Conservation (phyloP, 2,113 vertebrate genomes). For the Mus musculus region GRCm39 chr6:76435001-76435500, state of each 20-base stretch:
- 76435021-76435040: slow-evolving; percentile 1
- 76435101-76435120: neutral
- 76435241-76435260: accelerated
- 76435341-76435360: neutral
- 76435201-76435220: neutral
- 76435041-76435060: slow-evolving; percentile 12
- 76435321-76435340: neutral
- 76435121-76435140: neutral
- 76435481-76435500: neutral
- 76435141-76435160: neutral
- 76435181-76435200: neutral
- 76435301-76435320: neutral
- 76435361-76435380: neutral
- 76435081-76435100: neutral
- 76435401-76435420: neutral
- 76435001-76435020: neutral
- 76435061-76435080: neutral
- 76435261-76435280: neutral
- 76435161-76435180: neutral
- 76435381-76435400: neutral
- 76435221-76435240: neutral
- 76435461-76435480: neutral
- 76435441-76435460: neutral
- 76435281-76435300: neutral
- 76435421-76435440: neutral